phyloP scores from a whole-genome alignment of 2,888 invertebrate genomes.

The Acrobeloides nanus region DNA sequence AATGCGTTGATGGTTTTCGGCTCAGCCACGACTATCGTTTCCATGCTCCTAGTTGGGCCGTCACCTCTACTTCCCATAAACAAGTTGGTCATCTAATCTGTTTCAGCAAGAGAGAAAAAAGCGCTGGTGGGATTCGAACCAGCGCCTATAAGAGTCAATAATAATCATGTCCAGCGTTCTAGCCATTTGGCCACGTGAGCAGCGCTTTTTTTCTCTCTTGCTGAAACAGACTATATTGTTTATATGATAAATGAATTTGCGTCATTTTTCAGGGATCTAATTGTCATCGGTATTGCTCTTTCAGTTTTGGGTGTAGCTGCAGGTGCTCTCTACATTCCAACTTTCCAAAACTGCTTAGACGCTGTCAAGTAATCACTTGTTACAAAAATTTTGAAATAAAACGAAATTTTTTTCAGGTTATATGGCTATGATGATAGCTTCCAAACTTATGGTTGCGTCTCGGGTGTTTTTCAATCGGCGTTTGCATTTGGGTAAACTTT shows the following conservation, averaged over 20 bases:
- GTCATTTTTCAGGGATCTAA: constrained; percentile 36
- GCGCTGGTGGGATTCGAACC: no score
- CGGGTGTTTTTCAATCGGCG: constrained; percentile 81
- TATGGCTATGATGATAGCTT: constrained; percentile 69
- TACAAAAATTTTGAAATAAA: background rate
- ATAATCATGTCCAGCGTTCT: no score
- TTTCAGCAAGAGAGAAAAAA: no score
- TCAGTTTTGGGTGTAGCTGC: constrained; percentile 70
- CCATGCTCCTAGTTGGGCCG: constrained; percentile 53
- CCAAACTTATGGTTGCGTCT: constrained; percentile 79
- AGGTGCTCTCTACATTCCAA: constrained; percentile 75
- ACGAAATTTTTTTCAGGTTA: constrained; percentile 48
- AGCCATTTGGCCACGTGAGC: no score
- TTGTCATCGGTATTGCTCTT: constrained; percentile 62
- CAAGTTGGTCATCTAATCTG: constrained; percentile 33
- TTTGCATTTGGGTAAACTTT: constrained; percentile 69
- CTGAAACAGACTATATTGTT: background rate
- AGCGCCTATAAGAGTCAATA: no score
- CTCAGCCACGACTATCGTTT: constrained; percentile 36
- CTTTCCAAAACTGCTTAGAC: constrained; percentile 74
- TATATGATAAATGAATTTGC: background rate
- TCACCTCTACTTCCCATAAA: constrained; percentile 43
- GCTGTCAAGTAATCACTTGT: constrained; percentile 66
- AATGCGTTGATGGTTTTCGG: constrained; percentile 48
- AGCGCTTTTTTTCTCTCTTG: no score